Evolutionary conservation across 64 coral and sea anemone genomes (phyloP), one percentile per base, ranked within the genome.

Genomic region (Stichodactyla helianthus): DNA sequence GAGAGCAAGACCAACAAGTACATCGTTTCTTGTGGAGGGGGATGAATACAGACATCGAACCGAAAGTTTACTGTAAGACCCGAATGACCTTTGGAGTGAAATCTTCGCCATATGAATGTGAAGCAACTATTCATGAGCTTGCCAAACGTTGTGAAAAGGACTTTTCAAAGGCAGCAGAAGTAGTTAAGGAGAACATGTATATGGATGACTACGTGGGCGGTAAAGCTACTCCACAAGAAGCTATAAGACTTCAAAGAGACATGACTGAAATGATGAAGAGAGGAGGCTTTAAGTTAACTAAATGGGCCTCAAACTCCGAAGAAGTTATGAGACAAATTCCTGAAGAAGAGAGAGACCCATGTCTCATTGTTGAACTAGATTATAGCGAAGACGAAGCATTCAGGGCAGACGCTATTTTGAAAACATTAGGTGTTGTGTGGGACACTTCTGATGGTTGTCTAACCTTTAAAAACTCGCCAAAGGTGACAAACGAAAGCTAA

Each of bases 321-420:
- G 74, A 77, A 25, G 74, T 77, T 27, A 27, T 77, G 74, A 16
- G 15, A 77, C 74, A 77, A 77, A 77, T 77, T n/a, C 74, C 74
- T 31, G 1, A 77, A 27, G 16, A 51, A 51, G 44, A 77, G 35
- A 51, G 23, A 35, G 44, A 77, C 44, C n/a, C 31, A 35, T 2
- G 31, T 35, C 31, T n/a, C n/a, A n/a, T n/a, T n/a, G n/a, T n/a
- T n/a, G n/a, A n/a, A n/a, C n/a, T n/a, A 20, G 23, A 71, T 25
- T 9, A 20, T 71, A 25, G 19, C 19, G 17, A 71, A 56, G 54
- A 56, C 19, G 65, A 71, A 18, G 19, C 67, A 19, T 19, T 19
- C 6, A 71, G 25, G 25, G 17, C 10, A n/a, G 67, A 71, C 19
- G 17, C 67, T 15, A 71, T 5, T n/a, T 71, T 71, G 67, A 71